Evolutionary conservation across 2,888 invertebrate genomes (phyloP).

Genomic region (Epirrhoe tristata): DNA sequence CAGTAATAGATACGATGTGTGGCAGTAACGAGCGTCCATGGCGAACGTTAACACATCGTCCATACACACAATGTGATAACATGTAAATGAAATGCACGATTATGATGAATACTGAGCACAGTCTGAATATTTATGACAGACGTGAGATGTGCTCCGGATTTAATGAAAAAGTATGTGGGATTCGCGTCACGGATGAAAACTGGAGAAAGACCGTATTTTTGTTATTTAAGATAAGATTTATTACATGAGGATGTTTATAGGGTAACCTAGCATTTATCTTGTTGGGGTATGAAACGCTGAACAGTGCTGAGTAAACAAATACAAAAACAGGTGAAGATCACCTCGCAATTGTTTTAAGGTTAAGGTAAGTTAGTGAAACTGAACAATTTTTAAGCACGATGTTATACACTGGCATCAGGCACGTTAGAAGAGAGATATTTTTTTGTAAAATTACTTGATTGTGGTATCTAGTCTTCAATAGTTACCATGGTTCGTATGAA

Average conservation of each 20-base stretch:
- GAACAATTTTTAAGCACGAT: not conserved
- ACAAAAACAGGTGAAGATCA: not conserved
- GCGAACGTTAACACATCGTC: conserved; percentile 54
- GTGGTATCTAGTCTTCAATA: conserved; percentile 2
- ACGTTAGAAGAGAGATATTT: conserved; percentile 4
- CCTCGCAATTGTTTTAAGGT: not conserved
- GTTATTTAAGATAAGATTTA: conserved; percentile 28
- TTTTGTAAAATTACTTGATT: conserved; percentile 12
- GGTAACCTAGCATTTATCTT: not conserved
- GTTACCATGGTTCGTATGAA: conserved; percentile 8
- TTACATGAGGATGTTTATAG: conserved; percentile 18
- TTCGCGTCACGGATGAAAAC: conserved; percentile 41
- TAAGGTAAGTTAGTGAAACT: not conserved
- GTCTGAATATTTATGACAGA: conserved; percentile 72
- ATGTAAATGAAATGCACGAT: conserved; percentile 77
- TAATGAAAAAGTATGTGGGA: conserved; percentile 48
- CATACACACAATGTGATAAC: conserved; percentile 63
- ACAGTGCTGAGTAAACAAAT: not conserved
- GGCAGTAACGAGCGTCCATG: conserved; percentile 39
- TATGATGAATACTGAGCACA: conserved; percentile 72
- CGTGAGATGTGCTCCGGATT: conserved; percentile 61
- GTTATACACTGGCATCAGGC: too few species aligned
- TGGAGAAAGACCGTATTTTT: conserved; percentile 34
- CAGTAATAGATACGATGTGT: conserved; percentile 6
- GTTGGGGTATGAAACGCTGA: not conserved